Evolutionary conservation across 2,113 vertebrate species (phyloP).

Genomic region (Ahaetulla prasina): DNA sequence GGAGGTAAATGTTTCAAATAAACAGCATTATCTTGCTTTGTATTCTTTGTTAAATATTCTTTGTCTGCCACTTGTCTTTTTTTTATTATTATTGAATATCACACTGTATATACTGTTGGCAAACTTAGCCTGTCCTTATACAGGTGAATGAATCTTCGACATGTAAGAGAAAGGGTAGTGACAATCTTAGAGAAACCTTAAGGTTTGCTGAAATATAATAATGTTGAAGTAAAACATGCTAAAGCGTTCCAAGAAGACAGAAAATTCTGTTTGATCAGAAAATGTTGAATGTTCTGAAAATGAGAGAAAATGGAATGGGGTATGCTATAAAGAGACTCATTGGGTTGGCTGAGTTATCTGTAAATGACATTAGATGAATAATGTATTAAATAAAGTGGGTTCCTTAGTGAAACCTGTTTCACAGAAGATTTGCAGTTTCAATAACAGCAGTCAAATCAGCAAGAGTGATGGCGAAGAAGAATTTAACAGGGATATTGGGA

Average conservation of each 20-base stretch:
- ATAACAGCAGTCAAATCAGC: neutral
- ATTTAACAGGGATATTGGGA: neutral
- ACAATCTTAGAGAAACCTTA: neutral
- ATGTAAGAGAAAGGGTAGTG: neutral
- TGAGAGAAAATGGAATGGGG: neutral
- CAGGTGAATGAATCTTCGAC: neutral
- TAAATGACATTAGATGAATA: neutral
- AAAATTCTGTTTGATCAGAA: neutral
- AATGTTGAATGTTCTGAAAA: neutral
- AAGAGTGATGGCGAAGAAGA: neutral
- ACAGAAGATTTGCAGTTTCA: neutral
- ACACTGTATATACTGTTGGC: rapidly evolving
- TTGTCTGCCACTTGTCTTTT: neutral
- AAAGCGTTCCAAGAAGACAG: neutral
- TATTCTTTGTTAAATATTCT: neutral
- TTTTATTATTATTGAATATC: neutral
- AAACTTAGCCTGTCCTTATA: neutral
- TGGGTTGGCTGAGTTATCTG: neutral
- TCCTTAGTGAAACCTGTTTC: neutral
- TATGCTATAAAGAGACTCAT: neutral
- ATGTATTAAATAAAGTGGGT: neutral
- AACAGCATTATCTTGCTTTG: neutral
- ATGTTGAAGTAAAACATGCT: neutral
- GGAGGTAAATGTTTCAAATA: constrained; percentile 77
- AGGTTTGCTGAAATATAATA: neutral